These are phyloP conservation scores for Meliscaeva auricollis DNA, from an alignment of 2,888 invertebrate genomes.

Conservation along the genomic window DNA sequence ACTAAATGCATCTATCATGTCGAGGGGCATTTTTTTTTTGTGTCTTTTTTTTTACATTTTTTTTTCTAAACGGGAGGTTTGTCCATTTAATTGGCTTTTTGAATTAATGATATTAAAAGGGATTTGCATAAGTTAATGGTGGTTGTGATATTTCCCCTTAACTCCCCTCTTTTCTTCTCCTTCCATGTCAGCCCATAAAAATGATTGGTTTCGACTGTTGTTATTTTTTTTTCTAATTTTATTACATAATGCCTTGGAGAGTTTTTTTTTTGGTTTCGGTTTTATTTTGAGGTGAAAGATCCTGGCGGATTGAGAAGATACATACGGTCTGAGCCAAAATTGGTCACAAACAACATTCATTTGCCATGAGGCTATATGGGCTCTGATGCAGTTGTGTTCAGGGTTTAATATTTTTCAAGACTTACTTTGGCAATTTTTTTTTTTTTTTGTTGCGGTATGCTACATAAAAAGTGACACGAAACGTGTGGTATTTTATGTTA, in stretches of 20 bases:
- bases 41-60: no score
- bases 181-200: not conserved
- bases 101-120: slow-evolving; percentile 60
- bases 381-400: slow-evolving; percentile 35
- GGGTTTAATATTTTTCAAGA: slow-evolving; percentile 37
- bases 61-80: slow-evolving; percentile 40
- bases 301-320: slow-evolving; percentile 61
- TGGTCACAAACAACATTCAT: slow-evolving; percentile 70
- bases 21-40: slow-evolving; percentile 29
- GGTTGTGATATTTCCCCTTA: slow-evolving; percentile 5
- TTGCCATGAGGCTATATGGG: slow-evolving; percentile 27
- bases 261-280: not conserved
- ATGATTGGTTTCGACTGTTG: slow-evolving; percentile 33
- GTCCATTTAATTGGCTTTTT: slow-evolving; percentile 66
- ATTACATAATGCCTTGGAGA: slow-evolving; percentile 48
- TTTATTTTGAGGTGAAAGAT: slow-evolving; percentile 66
- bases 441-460: slow-evolving; percentile 14
- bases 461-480: slow-evolving; percentile 58
- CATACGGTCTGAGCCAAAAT: slow-evolving; percentile 50
- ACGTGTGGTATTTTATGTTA: slow-evolving; percentile 69
- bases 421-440: slow-evolving; percentile 37
- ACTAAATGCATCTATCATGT: slow-evolving; percentile 56
- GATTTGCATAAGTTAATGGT: slow-evolving; percentile 70
- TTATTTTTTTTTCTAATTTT: not conserved
- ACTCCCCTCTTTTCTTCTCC: not conserved